Evolutionary conservation across 2,113 vertebrate species (phyloP), one percentile per base, ranked within the genome.

Genomic region (Plotosus lineatus): DNA sequence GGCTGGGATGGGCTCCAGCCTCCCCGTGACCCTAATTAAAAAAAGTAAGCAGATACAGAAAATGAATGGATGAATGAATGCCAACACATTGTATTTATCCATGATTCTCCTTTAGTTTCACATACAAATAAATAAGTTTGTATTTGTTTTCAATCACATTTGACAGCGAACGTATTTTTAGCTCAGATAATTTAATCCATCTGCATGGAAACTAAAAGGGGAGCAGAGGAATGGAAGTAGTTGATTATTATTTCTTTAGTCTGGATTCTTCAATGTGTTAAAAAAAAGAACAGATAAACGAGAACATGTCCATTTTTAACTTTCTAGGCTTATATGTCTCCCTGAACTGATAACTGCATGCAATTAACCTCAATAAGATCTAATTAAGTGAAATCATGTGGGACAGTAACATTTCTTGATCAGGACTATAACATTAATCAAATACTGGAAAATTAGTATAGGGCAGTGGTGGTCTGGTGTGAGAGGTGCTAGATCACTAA

Each of bases 81-180:
- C n/a, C n/a, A n/a, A n/a, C n/a, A n/a, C n/a, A n/a, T n/a, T n/a
- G n/a, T n/a, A n/a, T n/a, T n/a, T n/a, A 56, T 60, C 46, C 36
- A 40, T 12, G n/a, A 51, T 68, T 44, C 38, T 28, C 40, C 84
- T 91, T 80, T 68, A 69, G 83, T 69, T 55, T 80, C 71, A 71
- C 23, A 78, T 86, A 86, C 86, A 83, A 60, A 78, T 69, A 36
- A 51, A 74, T 69, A 56, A 55, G 55, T 66, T 31, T 40, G 33
- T 87, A 86, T 91, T 91, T 92, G 91, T 92, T 93, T 93, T 93
- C 93, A 90, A 91, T 80, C 46, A 53, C 10, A 71, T 92, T 90
- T 91, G 91, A 91, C 91, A 90, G 90, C 85, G 73, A 76, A 58
- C 84, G 81, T 93, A 93, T 93, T 93, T 93, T 94, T 92, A 91